Base-by-base conservation (phyloP, 2,797 vertebrate species). In the Scarus forsteni region DNA sequence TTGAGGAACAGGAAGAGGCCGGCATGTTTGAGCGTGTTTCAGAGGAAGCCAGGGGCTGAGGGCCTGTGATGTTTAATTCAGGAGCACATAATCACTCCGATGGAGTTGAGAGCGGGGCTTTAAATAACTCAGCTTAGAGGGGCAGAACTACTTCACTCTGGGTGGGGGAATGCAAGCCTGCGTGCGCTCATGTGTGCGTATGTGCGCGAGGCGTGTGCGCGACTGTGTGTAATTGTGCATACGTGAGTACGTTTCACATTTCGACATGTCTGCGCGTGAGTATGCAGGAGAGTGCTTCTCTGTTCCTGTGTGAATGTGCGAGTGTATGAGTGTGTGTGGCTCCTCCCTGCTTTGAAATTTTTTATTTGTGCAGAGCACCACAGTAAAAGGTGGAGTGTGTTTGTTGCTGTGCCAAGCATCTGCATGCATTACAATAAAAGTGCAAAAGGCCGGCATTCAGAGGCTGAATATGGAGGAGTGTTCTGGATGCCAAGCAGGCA, bases 1-100 rank as follows among this genome's bases (percentile, higher is more conserved):
- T 93, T 93, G 87, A 92, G 92, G 93, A 94, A 93, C 84, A 87
- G 92, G 92, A 93, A 91, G 86, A 88, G 91, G 92, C 85, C 83
- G 83, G 84, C 84, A 87, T 92, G 92, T 92, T 91, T 90, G 88
- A 91, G 90, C 75, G 84, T 90, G 89, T 91, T 92, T 89, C 88
- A 91, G 89, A 90, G 90, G 89, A 88, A 93, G 92, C 93, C 93
- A 93, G 93, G 84, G 92, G 92, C 92, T 91, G 90, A 91, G 91
- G 27, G 91, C 88, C 92, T 94, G 92, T 95, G 94, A 95, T 95
- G 93, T 95, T 94, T 95, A 95, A 95, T 95, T 95, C 94, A 95
- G 87, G 67, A 94, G 90, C 92, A 92, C 90, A 93, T 94, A 94
- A 95, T 95, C 93, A 94, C 91, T 93, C 92, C 86, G 89, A 93